Evolutionary conservation across 2,888 invertebrate genomes (phyloP).

Genomic region (Orchestes rusci): DNA sequence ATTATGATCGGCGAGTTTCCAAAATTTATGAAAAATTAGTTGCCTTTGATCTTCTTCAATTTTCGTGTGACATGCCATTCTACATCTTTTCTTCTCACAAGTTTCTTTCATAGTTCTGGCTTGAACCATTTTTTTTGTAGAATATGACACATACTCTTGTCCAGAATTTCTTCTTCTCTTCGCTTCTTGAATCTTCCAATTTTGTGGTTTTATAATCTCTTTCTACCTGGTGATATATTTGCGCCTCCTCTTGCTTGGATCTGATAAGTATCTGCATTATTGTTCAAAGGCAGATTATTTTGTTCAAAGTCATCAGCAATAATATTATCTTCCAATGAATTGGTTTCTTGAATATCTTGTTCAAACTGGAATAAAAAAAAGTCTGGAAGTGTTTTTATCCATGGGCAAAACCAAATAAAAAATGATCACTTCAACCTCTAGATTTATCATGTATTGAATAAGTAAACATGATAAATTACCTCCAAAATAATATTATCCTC

Average conservation of each 20-base stretch:
- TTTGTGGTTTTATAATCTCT: constrained; percentile 1
- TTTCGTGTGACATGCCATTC: constrained; percentile 10
- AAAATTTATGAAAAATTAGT: constrained; percentile 10
- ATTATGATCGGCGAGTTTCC: constrained; percentile 11
- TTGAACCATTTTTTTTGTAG: constrained; percentile 9
- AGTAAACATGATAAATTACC: no score
- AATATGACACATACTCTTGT: constrained; percentile 8
- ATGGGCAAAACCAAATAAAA: no score
- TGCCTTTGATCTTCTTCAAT: constrained; percentile 10
- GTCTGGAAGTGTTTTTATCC: no score
- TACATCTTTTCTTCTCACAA: constrained; percentile 12
- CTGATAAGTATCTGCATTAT: not conserved
- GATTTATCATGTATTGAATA: no score
- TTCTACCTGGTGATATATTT: constrained; percentile 8
- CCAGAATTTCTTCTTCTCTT: constrained; percentile 10
- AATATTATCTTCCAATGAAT: no score
- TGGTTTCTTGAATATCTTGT: no score
- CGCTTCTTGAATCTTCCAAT: constrained; percentile 4
- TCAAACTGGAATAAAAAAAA: no score
- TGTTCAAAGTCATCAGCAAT: no score
- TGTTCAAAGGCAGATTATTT: no score
- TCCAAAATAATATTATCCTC: no score
- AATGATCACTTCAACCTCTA: no score
- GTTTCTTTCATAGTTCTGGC: constrained; percentile 11
- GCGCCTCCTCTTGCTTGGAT: not conserved